Base-by-base conservation (phyloP, 2,113 vertebrate species). In the Poecilia latipinna region DNA sequence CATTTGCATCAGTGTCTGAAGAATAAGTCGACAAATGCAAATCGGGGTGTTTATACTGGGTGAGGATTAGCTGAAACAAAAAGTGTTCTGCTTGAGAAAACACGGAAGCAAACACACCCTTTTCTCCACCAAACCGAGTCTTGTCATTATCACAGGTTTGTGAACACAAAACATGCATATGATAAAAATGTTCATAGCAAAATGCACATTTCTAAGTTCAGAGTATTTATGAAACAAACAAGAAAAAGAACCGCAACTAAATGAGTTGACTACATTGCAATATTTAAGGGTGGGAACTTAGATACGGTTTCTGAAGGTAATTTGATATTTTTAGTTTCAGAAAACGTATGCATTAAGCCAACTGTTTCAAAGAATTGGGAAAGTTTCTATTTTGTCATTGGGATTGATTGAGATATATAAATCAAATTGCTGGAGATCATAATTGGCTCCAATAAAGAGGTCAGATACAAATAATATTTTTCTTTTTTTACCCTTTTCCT, bases 51-150 rank as follows among this genome's bases (percentile, higher is more conserved):
- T 92, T 88, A 84, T 90, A 86, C 90, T 93, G 80, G 83, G 78
- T 60, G n/a, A 74, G 90, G 89, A 92, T 90, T 90, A 91, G 75
- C 42, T 83, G 82, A 92, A 90, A 91, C 89, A 93, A 90, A 89
- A 85, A 83, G 78, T 78, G 70, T 88, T 87, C 85, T 83, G 80
- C 83, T 86, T 76, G 78, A 90, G 79, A 88, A 81, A 83, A 79
- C 75, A 64, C 74, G 65, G 65, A 66, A 74, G 83, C 76, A 48
- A 82, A 65, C 71, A 68, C 72, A 75, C 65, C 68, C 74, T 86
- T 77, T 79, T 63, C 75, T 72, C 44, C 74, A 80, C n/a, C 28
- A 31, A 85, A 63, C 61, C 4, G 13, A 54, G 69, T 71, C 73
- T 69, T 64, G 83, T 86, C 75, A 77, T 83, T 88, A 86, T 81